Evolutionary conservation across 2,797 vertebrate species (phyloP).

Genomic region (Bryconaethiops microstoma): DNA sequence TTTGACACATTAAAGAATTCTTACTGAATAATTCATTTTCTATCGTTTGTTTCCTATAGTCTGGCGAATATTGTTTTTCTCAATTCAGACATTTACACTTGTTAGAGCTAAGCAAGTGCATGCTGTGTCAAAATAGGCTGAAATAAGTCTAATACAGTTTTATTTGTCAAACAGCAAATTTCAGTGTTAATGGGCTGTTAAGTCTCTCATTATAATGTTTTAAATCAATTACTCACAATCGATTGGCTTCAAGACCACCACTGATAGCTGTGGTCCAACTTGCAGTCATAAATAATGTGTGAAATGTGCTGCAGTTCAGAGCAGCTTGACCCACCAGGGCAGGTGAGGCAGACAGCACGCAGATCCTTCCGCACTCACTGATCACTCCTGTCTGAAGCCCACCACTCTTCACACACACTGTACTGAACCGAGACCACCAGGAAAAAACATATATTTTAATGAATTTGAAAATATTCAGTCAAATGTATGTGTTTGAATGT

Average conservation of each 20-base stretch:
- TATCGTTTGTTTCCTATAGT: background rate
- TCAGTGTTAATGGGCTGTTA: background rate
- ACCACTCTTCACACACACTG: background rate
- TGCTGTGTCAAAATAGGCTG: no score
- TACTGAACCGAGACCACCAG: background rate
- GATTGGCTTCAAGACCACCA: background rate
- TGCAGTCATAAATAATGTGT: slow-evolving; percentile 19
- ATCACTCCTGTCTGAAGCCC: slow-evolving; percentile 15
- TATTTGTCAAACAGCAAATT: no score
- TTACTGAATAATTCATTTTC: no score
- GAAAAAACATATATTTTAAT: background rate
- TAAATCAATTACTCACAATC: background rate
- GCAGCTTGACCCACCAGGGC: background rate
- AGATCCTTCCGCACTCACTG: background rate
- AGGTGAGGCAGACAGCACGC: slow-evolving; percentile 32
- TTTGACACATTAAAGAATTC: no score
- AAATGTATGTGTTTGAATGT: no score
- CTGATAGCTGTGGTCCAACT: background rate
- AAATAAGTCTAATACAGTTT: background rate
- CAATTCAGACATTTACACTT: no score
- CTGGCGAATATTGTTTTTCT: background rate
- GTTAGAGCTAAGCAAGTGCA: no score
- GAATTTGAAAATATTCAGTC: no score
- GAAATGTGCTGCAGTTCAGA: background rate
- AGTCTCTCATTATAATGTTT: background rate